These are phyloP conservation scores for Glaucidium brasilianum DNA, from an alignment of 2,113 vertebrate species.

Conservation along the genomic window DNA sequence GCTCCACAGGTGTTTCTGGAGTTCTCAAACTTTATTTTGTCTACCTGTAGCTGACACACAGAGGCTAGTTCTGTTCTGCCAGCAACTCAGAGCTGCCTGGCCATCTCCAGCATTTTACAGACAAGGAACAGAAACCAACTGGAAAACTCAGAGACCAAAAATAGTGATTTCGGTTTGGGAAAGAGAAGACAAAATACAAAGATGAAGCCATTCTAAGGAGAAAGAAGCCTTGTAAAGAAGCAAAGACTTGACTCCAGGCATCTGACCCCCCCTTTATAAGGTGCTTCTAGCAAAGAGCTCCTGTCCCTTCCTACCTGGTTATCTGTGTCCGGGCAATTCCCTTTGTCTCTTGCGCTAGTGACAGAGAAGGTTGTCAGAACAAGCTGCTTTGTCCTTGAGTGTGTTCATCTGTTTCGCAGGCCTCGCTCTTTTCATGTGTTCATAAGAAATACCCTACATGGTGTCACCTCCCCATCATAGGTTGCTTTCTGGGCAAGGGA, in stretches of 20 bases:
- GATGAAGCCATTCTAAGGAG: neutral
- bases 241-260: neutral
- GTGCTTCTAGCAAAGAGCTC: neutral
- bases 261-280: neutral
- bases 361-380: neutral
- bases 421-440: fast-evolving
- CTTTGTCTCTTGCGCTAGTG: neutral
- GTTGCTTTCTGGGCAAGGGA: neutral
- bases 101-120: neutral
- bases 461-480: neutral
- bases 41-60: neutral
- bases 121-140: neutral
- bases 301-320: neutral
- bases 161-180: neutral
- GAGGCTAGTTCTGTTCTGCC: neutral
- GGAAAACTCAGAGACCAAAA: neutral
- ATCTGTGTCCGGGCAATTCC: neutral
- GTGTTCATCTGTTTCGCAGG: neutral
- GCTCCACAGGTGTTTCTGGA: neutral
- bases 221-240: neutral
- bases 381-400: neutral
- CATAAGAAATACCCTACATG: fast-evolving
- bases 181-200: neutral
- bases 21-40: neutral
- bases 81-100: neutral